A percentile compares a stretch with the other conserved stretches of the same genome.
Evolutionary conservation across 1,140 invertebrate genomes (phyloP).

Genomic region (Paralvinella palmiformis): DNA sequence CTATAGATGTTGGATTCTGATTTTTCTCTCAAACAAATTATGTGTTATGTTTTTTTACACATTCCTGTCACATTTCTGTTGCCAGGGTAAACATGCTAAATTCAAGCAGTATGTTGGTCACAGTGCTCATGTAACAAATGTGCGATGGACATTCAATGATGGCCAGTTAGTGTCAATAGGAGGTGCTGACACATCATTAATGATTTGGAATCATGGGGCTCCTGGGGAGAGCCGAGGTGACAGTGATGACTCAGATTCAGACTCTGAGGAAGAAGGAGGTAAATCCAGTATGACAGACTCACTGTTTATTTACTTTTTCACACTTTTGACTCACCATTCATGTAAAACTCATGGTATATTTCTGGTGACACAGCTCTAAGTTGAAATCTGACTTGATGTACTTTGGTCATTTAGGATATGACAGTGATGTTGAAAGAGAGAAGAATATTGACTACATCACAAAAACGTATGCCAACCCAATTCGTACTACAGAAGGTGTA

Average conservation of each 20-base stretch:
- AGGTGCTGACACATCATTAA: conserved; percentile 48
- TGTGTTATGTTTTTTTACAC: no score
- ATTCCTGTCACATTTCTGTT: neutral
- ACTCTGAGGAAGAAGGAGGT: conserved; percentile 49
- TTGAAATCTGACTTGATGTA: neutral
- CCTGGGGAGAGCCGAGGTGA: conserved; percentile 31
- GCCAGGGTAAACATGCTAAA: conserved; percentile 50
- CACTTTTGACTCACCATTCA: neutral
- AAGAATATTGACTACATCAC: conserved; percentile 47
- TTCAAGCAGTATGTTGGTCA: conserved; percentile 52
- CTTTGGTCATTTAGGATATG: conserved; percentile 41
- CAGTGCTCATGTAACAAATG: conserved; percentile 51
- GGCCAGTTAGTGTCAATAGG: conserved; percentile 42
- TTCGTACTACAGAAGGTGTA: conserved; percentile 29
- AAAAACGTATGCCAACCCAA: conserved; percentile 42
- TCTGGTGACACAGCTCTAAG: neutral
- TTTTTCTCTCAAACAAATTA: no score
- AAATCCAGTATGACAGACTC: neutral
- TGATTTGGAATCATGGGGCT: conserved; percentile 43
- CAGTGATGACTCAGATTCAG: conserved; percentile 49
- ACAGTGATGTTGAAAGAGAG: conserved; percentile 50
- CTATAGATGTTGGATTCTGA: no score
- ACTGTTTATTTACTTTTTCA: neutral
- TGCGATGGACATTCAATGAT: conserved; percentile 42
- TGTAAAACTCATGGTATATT: neutral